Conservation (phyloP, 2,113 vertebrate genomes). For the Neogale vison region DNA sequence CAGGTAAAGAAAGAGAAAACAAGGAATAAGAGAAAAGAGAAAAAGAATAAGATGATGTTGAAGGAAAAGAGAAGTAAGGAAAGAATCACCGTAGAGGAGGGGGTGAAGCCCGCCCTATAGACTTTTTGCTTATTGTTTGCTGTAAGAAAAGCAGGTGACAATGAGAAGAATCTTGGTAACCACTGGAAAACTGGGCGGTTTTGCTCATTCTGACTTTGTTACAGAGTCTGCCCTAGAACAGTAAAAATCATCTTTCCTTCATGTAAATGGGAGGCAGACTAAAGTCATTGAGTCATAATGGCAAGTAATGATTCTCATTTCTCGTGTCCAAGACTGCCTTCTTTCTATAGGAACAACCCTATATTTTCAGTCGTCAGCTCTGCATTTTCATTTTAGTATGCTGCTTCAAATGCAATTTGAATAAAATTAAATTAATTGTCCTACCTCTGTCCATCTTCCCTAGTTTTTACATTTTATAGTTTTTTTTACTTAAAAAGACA, state of each 20-base stretch:
- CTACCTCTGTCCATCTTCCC: neutral
- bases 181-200: neutral
- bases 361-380: neutral
- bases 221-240: neutral
- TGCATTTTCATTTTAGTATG: neutral
- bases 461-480: neutral
- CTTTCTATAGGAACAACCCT: neutral
- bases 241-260: neutral
- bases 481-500: neutral
- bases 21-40: neutral
- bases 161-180: neutral
- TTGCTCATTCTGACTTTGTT: neutral
- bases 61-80: neutral
- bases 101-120: neutral
- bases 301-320: neutral
- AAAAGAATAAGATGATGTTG: neutral
- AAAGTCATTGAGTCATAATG: neutral
- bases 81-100: neutral
- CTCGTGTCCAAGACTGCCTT: neutral
- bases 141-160: neutral
- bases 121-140: neutral
- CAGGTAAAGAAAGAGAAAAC: neutral
- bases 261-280: neutral
- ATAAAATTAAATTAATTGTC: neutral
- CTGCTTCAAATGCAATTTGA: neutral